phyloP scores from a whole-genome alignment of 2,113 vertebrate genomes.

The Telmatochromis bifrenatus region DNA sequence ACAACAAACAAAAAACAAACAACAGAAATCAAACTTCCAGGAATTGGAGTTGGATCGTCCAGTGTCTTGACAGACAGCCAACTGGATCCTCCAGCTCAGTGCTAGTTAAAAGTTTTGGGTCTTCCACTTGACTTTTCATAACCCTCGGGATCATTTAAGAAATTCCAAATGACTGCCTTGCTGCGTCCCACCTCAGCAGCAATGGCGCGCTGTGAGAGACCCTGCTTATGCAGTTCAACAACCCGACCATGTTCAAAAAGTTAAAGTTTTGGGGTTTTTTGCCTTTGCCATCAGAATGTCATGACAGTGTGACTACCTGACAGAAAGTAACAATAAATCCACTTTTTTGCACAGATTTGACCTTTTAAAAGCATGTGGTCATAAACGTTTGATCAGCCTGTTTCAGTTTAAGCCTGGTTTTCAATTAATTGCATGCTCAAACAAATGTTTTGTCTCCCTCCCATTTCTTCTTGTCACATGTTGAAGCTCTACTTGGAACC shows the following conservation, averaged over 20 bases:
- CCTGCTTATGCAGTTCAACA: not conserved
- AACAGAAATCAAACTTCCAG: not conserved
- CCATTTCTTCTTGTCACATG: not conserved
- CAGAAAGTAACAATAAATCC: not conserved
- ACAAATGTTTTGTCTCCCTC: not conserved
- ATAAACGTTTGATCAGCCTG: not conserved
- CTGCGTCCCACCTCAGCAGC: not conserved
- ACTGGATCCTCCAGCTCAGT: not conserved
- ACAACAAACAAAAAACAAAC: not conserved
- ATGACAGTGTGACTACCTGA: not conserved
- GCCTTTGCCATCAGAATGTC: not conserved
- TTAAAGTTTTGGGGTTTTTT: accelerated
- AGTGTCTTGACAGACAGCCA: not conserved
- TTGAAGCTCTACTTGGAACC: not conserved
- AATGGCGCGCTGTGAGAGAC: not conserved
- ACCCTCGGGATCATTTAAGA: not conserved
- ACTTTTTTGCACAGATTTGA: not conserved
- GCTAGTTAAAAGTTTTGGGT: not conserved
- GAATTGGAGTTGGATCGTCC: not conserved
- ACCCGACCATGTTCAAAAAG: not conserved
- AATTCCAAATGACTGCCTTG: not conserved
- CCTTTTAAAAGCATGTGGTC: not conserved
- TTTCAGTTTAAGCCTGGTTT: not conserved
- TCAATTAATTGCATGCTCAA: not conserved
- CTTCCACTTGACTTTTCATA: not conserved